A percentile compares a stretch with the other conserved stretches of the same genome.
Conservation (phyloP, 2,113 vertebrate genomes). For the Spea bombifrons region DNA sequence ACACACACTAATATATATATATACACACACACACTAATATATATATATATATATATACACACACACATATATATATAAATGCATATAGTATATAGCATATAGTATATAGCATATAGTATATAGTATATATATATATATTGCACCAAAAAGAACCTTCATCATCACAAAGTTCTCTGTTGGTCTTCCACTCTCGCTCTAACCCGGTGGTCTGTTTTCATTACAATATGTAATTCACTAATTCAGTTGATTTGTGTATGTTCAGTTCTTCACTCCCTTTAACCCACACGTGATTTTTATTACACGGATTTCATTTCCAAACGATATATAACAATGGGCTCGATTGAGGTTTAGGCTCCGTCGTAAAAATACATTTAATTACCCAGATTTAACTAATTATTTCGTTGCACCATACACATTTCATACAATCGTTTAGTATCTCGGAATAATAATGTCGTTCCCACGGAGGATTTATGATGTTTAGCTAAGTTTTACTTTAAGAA, state of each 20-base stretch:
- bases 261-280: background rate
- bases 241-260: background rate
- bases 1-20: too few species aligned
- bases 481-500: background rate
- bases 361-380: slow-evolving; percentile 14
- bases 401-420: background rate
- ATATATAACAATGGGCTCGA: slow-evolving; percentile 25
- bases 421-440: too few species aligned
- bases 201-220: slow-evolving; percentile 24
- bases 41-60: too few species aligned
- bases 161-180: background rate
- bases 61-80: too few species aligned
- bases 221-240: slow-evolving; percentile 1
- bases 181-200: slow-evolving; percentile 1
- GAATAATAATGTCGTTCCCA: background rate
- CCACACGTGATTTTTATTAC: slow-evolving; percentile 17
- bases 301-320: slow-evolving; percentile 12
- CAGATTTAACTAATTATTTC: slow-evolving; percentile 26
- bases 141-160: too few species aligned
- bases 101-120: too few species aligned
- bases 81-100: too few species aligned
- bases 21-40: too few species aligned
- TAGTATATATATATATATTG: too few species aligned
- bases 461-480: background rate
- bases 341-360: slow-evolving; percentile 5